Base-by-base conservation (phyloP, 2,113 vertebrate species). In the Peromyscus maniculatus region DNA sequence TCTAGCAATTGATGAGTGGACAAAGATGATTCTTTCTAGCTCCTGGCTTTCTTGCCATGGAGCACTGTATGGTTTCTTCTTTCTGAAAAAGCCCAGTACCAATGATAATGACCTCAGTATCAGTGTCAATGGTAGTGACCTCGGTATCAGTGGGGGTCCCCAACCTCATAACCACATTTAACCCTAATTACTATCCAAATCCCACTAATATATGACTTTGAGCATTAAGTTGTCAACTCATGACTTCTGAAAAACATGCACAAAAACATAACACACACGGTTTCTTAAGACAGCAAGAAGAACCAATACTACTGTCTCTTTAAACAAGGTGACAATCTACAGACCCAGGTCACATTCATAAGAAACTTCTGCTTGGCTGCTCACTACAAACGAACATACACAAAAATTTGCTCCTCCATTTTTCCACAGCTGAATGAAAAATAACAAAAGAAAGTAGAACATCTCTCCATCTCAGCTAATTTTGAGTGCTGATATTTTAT, bases 401-500 rank as follows among this genome's bases (percentile, higher is more conserved):
- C 2, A 3, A 91, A 97, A 94, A 49, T 26, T 33, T 33, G 66
- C 19, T 55, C 19, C 19, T 55, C 46, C 46, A 26, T 75, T 93
- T 94, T 66, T 64, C n/a, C 9, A 67, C 31, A 79, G 28, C 33
- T 46, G 0, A 87, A 93, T 78, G 26, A 91, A 93, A 57, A 74
- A 64, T 55, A 33, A 94, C 28, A 62, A 89, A 80, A 83, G 46
- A 5, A 9, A 46, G 3, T 39, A 91, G 46, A 39, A 0, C 9
- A 55, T 36, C 43, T 79, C 59, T 75, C 9, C n/a, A 22, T 66
- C 52, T 80, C 88, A 49, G 9, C 80, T 88, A 74, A 67, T 66
- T 59, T 79, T 92, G 19, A 87, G 93, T 72, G 83, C 71, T 52
- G 6, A 91, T 16, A 84, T 49, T 95, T 89, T 89, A 21, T 77